Percentiles rank a stretch among this genome's conserved stretches.
phyloP scores from a whole-genome alignment of 2,113 vertebrate genomes.

The Choloepus hoffmanni region DNA sequence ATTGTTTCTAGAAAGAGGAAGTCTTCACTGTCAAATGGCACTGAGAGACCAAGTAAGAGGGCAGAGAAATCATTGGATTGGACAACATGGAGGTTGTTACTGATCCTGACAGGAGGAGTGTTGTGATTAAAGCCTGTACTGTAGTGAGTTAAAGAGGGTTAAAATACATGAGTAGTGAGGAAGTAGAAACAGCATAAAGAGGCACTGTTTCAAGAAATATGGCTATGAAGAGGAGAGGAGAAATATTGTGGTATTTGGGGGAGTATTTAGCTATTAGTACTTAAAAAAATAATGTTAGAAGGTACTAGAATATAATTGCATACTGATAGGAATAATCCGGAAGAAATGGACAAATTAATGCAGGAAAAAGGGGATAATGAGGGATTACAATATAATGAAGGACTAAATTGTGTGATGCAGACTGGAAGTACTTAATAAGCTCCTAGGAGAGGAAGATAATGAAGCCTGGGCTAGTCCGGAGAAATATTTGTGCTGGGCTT shows the following conservation, averaged over 20 bases:
- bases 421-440: not conserved
- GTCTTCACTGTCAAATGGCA: not conserved
- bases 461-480: not conserved
- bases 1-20: constrained; percentile 47
- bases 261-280: not conserved
- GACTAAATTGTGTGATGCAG: not conserved
- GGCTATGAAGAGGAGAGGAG: not conserved
- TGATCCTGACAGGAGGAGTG: not conserved
- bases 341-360: constrained; percentile 53
- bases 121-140: not conserved
- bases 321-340: constrained; percentile 48
- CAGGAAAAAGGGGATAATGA: constrained; percentile 23
- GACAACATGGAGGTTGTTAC: not conserved
- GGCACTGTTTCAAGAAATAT: not conserved
- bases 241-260: not conserved
- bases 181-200: not conserved
- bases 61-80: not conserved
- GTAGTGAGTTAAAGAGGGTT: not conserved
- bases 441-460: not conserved
- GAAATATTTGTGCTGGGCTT: not conserved
- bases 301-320: not conserved
- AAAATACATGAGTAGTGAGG: not conserved
- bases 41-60: not conserved
- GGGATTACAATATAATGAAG: constrained; percentile 28
- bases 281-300: not conserved